Evolutionary conservation across 2,888 invertebrate species (phyloP).

Genomic region (Athrips mouffetella): DNA sequence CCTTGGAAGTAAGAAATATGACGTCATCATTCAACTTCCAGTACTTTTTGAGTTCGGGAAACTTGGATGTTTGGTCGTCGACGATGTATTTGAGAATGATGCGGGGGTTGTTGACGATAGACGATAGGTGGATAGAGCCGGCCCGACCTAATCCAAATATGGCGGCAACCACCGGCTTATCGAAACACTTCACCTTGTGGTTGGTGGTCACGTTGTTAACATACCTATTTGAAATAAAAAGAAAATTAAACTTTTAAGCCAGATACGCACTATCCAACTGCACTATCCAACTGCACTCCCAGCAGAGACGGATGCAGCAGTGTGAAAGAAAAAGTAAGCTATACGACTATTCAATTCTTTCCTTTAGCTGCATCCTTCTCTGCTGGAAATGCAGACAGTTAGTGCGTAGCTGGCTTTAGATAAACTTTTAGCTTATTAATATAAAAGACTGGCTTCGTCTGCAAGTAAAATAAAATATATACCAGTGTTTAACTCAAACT

Average conservation of each 20-base stretch:
- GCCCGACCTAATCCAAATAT: slow-evolving; percentile 80
- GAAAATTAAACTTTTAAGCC: neutral
- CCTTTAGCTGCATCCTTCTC: neutral
- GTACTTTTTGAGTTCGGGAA: slow-evolving; percentile 61
- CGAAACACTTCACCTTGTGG: slow-evolving; percentile 30
- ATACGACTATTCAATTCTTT: too few relatives aligned
- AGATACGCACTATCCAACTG: neutral
- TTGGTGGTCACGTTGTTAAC: slow-evolving; percentile 52
- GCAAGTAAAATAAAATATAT: too few relatives aligned
- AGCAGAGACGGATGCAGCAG: neutral
- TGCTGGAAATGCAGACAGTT: too few relatives aligned
- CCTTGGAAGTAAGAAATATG: slow-evolving; percentile 64
- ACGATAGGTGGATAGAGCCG: slow-evolving; percentile 78
- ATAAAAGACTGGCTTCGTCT: too few relatives aligned
- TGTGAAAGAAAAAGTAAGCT: neutral
- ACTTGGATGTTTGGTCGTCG: slow-evolving; percentile 69
- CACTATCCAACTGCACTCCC: neutral
- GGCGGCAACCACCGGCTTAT: slow-evolving; percentile 61
- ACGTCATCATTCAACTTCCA: slow-evolving; percentile 70
- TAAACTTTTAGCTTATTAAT: too few relatives aligned
- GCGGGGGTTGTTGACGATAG: slow-evolving; percentile 66
- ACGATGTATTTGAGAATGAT: slow-evolving; percentile 75
- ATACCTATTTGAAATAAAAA: slow-evolving; percentile 44
- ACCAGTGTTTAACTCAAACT: too few relatives aligned
- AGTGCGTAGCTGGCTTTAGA: too few relatives aligned